Conservation (phyloP, 2,113 vertebrate genomes). For the Danionella cerebrum region DNA sequence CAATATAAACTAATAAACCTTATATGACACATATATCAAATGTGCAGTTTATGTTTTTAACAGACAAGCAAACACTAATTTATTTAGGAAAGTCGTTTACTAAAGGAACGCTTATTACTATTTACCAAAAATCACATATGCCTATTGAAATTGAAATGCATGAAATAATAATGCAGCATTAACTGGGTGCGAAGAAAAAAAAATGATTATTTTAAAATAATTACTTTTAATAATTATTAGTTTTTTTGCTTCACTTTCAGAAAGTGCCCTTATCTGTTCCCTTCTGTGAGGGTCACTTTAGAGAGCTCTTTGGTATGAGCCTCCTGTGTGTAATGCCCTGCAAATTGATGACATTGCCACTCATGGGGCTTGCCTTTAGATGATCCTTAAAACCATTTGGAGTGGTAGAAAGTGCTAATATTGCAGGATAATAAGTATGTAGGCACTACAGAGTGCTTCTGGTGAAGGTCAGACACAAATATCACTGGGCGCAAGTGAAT, state of each 20-base stretch:
- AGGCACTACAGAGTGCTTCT: not conserved
- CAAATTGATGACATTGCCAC: not conserved
- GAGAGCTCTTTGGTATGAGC: not conserved
- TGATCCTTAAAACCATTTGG: not conserved
- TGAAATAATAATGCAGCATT: too few relatives aligned
- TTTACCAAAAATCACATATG: too few relatives aligned
- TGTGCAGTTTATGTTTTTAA: too few relatives aligned
- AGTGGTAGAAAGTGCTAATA: not conserved
- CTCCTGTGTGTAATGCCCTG: not conserved
- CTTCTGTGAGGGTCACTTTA: not conserved
- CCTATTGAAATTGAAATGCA: too few relatives aligned
- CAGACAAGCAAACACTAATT: too few relatives aligned
- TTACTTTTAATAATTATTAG: too few relatives aligned
- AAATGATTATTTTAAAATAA: too few relatives aligned
- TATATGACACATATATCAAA: too few relatives aligned
- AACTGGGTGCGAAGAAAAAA: too few relatives aligned
- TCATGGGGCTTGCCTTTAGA: not conserved
- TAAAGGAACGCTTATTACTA: too few relatives aligned
- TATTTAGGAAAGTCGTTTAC: too few relatives aligned
- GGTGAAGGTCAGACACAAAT: constrained; percentile 2
- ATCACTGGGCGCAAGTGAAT: not conserved
- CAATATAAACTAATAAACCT: too few relatives aligned
- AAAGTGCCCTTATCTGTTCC: not conserved
- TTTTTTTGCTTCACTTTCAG: not conserved
- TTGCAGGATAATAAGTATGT: not conserved